phyloP scores from a whole-genome alignment of 2,797 vertebrate genomes.

The Loriculus beryllinus region DNA sequence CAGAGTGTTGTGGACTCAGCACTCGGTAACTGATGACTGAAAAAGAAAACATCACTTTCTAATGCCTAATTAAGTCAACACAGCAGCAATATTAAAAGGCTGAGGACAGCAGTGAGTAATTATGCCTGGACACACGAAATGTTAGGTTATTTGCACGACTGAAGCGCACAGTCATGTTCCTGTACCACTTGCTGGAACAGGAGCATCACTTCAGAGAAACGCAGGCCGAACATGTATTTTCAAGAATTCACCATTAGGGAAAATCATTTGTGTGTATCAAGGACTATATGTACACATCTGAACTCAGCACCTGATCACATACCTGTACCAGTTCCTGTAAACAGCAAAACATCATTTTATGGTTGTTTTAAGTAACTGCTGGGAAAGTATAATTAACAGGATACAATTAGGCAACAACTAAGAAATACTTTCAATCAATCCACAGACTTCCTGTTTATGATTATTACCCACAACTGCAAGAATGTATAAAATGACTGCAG shows the following conservation, averaged over 20 bases:
- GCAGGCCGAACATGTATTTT: neutral
- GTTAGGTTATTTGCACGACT: neutral
- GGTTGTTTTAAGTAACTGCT: constrained; percentile 21
- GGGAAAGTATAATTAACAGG: constrained; percentile 51
- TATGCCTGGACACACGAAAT: neutral
- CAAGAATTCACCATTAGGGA: neutral
- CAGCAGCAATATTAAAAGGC: neutral
- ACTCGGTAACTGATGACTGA: neutral
- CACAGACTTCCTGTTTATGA: constrained; percentile 29
- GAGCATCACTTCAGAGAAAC: neutral
- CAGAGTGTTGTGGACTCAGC: neutral
- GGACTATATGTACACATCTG: neutral
- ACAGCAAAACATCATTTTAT: constrained; percentile 4
- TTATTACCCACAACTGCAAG: neutral
- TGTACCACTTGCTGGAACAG: neutral
- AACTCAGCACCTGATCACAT: neutral
- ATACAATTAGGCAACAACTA: constrained; percentile 52
- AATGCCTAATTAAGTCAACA: neutral
- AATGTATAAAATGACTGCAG: neutral
- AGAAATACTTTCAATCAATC: constrained; percentile 43
- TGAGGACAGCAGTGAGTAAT: neutral
- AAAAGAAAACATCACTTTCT: neutral
- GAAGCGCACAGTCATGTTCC: neutral
- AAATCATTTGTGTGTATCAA: neutral
- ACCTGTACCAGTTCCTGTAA: neutral